These are phyloP conservation scores for Phalera bucephala DNA, from an alignment of 2,888 invertebrate genomes.

Conservation along the genomic window DNA sequence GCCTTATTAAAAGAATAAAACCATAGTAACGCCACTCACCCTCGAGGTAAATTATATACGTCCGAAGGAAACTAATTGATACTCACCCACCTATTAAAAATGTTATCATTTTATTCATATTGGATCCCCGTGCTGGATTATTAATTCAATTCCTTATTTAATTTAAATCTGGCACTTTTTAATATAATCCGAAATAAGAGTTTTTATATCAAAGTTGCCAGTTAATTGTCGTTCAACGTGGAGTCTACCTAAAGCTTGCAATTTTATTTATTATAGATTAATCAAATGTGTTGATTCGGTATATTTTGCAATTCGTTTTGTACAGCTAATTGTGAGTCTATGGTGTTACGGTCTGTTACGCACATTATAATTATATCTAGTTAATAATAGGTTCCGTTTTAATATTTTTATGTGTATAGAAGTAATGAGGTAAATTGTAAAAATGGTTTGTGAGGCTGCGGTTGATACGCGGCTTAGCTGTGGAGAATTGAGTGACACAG, in stretches of 20 bases:
- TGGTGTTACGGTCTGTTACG: conserved; percentile 62
- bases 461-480: conserved; percentile 36
- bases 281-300: conserved; percentile 9
- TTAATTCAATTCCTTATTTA: too few species aligned
- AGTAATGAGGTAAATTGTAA: conserved; percentile 53
- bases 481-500: conserved; percentile 23
- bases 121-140: too few species aligned
- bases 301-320: conserved; percentile 44
- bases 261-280: conserved; percentile 3
- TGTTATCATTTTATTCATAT: too few species aligned
- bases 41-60: too few species aligned
- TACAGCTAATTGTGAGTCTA: conserved; percentile 61
- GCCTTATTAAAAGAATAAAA: too few species aligned
- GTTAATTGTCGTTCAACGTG: too few species aligned
- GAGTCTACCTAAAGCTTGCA: conserved; percentile 4
- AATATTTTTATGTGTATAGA: conserved; percentile 70
- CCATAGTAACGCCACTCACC: too few species aligned
- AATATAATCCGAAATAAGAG: too few species aligned
- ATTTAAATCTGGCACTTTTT: too few species aligned
- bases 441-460: conserved; percentile 46
- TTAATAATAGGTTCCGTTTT: conserved; percentile 56
- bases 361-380: conserved; percentile 59
- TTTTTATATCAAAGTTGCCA: too few species aligned
- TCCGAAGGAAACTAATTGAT: too few species aligned
- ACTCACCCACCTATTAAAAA: too few species aligned